A percentile compares a stretch with the other conserved stretches of the same genome.
phyloP scores from a whole-genome alignment of 2,888 invertebrate species.

The Ormyrus pomaceus region DNA sequence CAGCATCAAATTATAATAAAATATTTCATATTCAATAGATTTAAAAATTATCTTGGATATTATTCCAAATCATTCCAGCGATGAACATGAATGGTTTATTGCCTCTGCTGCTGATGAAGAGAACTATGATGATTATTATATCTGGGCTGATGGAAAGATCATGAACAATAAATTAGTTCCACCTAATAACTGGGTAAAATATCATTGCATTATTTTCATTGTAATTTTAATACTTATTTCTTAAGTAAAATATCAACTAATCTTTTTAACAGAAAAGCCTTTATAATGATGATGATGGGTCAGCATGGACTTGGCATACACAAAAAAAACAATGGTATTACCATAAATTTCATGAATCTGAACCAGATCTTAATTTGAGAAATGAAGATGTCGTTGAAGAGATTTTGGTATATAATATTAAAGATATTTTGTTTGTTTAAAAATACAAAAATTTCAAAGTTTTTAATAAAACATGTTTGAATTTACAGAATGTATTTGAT shows the following conservation, averaged over 20 bases:
- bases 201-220: conserved; percentile 12
- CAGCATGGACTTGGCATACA: conserved; percentile 85
- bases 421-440: background rate
- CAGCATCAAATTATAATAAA: background rate
- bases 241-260: conserved; percentile 1
- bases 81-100: conserved; percentile 67
- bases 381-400: conserved; percentile 83
- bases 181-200: conserved; percentile 87
- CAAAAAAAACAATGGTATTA: conserved; percentile 84
- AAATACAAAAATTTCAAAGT: conserved; percentile 2
- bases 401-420: conserved; percentile 77
- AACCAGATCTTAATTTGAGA: conserved; percentile 90
- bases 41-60: conserved; percentile 69
- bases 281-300: conserved; percentile 78
- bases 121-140: conserved; percentile 65
- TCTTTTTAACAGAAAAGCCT: conserved; percentile 76
- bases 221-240: background rate
- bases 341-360: conserved; percentile 85
- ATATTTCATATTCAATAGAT: conserved; percentile 57
- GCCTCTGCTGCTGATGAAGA: conserved; percentile 57
- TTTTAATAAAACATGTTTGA: conserved; percentile 1
- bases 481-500: conserved; percentile 61
- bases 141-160: conserved; percentile 65
- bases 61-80: conserved; percentile 70
- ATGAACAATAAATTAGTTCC: conserved; percentile 74